These are phyloP conservation scores for Theonella swinhoei DNA, from an alignment of 37 sponge, comb jelly and placozoan species.

Conservation along the genomic window DNA sequence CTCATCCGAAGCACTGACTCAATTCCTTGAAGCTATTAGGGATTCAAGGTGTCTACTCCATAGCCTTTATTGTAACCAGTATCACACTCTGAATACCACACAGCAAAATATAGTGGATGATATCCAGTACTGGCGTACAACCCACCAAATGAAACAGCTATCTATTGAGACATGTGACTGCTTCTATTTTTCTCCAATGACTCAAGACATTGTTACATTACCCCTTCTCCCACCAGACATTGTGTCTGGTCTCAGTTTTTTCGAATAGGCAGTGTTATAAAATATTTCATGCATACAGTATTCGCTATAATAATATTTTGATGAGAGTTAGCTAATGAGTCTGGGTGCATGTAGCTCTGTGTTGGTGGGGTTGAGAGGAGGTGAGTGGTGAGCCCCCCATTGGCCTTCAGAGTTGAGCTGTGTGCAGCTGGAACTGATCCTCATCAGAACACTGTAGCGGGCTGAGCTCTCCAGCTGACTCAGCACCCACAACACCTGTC, in stretches of 20 bases:
- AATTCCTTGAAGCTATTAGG: neutral
- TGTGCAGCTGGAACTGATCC: slow-evolving; percentile 30
- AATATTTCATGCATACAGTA: no score
- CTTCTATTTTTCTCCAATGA: neutral
- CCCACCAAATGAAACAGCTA: no score
- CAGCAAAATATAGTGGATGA: no score
- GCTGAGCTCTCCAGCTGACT: slow-evolving; percentile 37
- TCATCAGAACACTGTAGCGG: slow-evolving; percentile 16
- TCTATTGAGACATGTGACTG: neutral
- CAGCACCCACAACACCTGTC: slow-evolving; percentile 70
- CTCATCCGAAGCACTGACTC: no score
- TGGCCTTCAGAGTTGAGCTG: slow-evolving; percentile 13
- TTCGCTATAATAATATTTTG: neutral
- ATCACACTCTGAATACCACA: no score
- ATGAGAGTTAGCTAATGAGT: slow-evolving; percentile 15
- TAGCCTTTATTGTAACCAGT: no score
- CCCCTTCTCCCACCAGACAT: no score
- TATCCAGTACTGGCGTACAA: no score
- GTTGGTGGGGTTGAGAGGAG: slow-evolving; percentile 15
- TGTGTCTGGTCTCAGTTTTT: no score
- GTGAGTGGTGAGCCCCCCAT: slow-evolving; percentile 61
- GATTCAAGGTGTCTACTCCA: no score
- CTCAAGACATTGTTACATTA: neutral
- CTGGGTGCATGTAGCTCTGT: slow-evolving; percentile 56
- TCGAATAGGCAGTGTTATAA: no score